Evolutionary conservation across 2,113 vertebrate species (phyloP).

Genomic region (Megaceryle maxima): DNA sequence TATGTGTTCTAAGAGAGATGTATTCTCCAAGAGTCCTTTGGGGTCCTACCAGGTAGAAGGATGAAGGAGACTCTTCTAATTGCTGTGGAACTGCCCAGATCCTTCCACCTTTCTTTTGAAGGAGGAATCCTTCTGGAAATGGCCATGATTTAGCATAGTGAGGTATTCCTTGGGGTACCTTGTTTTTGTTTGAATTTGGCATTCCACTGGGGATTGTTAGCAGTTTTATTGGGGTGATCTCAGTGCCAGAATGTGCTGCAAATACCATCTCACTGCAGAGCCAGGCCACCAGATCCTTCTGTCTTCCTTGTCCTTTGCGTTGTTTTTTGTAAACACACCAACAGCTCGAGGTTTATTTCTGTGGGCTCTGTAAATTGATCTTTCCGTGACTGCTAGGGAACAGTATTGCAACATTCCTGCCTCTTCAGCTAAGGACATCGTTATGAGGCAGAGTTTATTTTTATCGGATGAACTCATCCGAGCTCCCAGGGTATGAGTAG

Average conservation of each 20-base stretch:
- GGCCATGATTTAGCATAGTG: not conserved
- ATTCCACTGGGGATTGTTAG: not conserved
- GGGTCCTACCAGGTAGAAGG: not conserved
- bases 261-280: not conserved
- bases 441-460: conserved; percentile 68
- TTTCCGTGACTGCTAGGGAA: conserved; percentile 57
- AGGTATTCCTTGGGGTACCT: not conserved
- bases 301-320: conserved; percentile 43
- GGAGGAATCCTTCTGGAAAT: not conserved
- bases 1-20: not conserved
- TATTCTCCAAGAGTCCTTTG: not conserved
- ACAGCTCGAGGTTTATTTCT: conserved; percentile 64
- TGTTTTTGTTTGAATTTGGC: not conserved
- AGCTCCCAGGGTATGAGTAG: not conserved
- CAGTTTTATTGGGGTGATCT: not conserved
- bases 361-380: conserved; percentile 63
- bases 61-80: not conserved
- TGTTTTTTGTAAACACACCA: conserved; percentile 56
- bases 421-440: conserved; percentile 61
- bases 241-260: not conserved
- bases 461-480: conserved; percentile 61
- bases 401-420: conserved; percentile 69
- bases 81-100: not conserved
- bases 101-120: not conserved
- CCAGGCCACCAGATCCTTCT: not conserved